phyloP scores from a whole-genome alignment of 2,797 vertebrate genomes.

The Pitangus sulphuratus region DNA sequence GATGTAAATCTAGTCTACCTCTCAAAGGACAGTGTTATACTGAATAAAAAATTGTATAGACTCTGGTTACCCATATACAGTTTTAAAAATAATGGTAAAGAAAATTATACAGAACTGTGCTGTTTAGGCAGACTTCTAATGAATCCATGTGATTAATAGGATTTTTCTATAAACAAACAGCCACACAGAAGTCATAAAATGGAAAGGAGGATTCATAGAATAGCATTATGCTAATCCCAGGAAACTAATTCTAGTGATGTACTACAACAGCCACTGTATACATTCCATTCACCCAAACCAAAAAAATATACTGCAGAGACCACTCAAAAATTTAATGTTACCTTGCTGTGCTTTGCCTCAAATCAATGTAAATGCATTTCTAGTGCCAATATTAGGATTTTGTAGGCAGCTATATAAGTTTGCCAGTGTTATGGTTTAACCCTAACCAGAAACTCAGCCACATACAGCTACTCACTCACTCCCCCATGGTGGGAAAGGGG shows the following conservation, averaged over 20 bases:
- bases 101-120: constrained; percentile 72
- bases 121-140: constrained; percentile 77
- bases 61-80: constrained; percentile 49
- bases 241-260: constrained; percentile 79
- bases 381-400: neutral
- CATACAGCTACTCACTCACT: neutral
- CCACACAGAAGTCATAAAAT: constrained; percentile 73
- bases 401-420: neutral
- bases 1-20: constrained; percentile 72
- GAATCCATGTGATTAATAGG: constrained; percentile 74
- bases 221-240: constrained; percentile 77
- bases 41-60: constrained; percentile 66
- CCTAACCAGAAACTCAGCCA: neutral
- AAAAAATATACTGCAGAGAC: constrained; percentile 74
- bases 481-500: neutral
- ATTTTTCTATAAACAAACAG: constrained; percentile 78
- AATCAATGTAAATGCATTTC: constrained; percentile 19
- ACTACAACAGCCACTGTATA: constrained; percentile 51
- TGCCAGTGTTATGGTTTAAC: neutral
- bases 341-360: constrained; percentile 21
- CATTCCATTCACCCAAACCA: constrained; percentile 57
- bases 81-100: constrained; percentile 72
- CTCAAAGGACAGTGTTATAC: constrained; percentile 67
- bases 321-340: constrained; percentile 63
- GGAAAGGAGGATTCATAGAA: constrained; percentile 72